These are phyloP conservation scores for Philypnodon macrostomus DNA, from an alignment of 2,797 vertebrate species.

Conservation along the genomic window DNA sequence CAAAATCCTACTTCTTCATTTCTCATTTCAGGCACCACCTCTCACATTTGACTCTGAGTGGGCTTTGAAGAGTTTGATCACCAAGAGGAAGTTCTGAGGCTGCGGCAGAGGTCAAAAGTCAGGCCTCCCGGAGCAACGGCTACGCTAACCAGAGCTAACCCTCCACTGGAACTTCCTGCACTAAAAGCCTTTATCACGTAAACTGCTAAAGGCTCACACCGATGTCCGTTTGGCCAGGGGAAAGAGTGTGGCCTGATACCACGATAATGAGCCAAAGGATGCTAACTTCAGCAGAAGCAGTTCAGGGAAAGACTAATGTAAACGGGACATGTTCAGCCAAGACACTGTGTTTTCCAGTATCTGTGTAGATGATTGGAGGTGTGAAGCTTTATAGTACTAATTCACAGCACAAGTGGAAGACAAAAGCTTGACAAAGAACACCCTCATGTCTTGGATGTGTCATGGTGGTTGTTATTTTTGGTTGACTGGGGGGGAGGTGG, in stretches of 20 bases:
- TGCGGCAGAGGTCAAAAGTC: constrained; percentile 33
- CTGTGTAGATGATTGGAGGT: constrained; percentile 59
- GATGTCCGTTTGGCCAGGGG: constrained; percentile 53
- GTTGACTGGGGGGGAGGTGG: constrained; percentile 24
- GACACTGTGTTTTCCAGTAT: constrained; percentile 72
- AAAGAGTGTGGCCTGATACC: constrained; percentile 36
- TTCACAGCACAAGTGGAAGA: constrained; percentile 73
- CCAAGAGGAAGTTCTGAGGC: constrained; percentile 32
- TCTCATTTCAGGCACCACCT: constrained; percentile 66
- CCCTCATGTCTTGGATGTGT: constrained; percentile 39
- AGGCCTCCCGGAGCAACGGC: constrained; percentile 39
- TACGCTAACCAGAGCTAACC: constrained; percentile 52
- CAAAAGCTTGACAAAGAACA: constrained; percentile 37
- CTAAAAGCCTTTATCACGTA: constrained; percentile 62
- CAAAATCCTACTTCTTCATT: constrained; percentile 20
- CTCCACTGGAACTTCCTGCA: constrained; percentile 59
- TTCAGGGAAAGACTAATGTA: constrained; percentile 42
- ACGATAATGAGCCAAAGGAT: constrained; percentile 57
- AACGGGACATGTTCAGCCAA: constrained; percentile 49
- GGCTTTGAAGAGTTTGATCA: constrained; percentile 43
- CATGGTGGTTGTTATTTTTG: constrained; percentile 39
- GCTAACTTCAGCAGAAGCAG: constrained; percentile 46
- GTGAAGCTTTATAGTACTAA: constrained; percentile 67
- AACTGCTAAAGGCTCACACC: constrained; percentile 63
- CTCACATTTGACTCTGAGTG: constrained; percentile 64